Conservation (phyloP, 2,113 vertebrate species). For the Antechinus flavipes region DNA sequence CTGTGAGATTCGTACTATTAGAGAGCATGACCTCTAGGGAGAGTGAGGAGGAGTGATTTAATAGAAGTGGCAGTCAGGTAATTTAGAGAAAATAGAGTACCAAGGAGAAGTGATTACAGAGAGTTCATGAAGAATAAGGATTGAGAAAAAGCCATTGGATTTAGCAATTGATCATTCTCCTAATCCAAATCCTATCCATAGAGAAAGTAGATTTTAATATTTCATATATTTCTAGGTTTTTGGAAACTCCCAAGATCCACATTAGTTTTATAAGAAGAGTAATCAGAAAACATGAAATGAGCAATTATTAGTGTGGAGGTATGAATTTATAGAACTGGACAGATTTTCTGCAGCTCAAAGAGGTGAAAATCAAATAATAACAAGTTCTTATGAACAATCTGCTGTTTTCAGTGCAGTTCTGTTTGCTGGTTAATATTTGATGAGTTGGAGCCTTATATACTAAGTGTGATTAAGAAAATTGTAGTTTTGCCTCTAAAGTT, state of each 20-base stretch:
- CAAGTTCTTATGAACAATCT: neutral
- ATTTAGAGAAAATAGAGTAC: neutral
- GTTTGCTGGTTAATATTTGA: neutral
- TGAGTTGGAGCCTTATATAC: neutral
- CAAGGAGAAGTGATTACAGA: no score
- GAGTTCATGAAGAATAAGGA: neutral
- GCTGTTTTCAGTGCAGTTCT: neutral
- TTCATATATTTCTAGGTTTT: neutral
- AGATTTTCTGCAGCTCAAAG: conserved; percentile 37
- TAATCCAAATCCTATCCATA: neutral
- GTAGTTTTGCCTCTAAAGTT: neutral
- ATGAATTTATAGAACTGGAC: conserved; percentile 14
- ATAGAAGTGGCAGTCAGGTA: neutral
- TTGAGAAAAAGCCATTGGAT: neutral
- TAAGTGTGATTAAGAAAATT: no score
- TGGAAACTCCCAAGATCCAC: neutral
- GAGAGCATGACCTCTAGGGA: neutral
- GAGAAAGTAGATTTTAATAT: neutral
- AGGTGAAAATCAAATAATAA: conserved; percentile 22
- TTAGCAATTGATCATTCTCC: neutral
- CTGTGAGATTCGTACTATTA: neutral
- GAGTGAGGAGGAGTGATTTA: neutral
- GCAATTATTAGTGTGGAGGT: neutral
- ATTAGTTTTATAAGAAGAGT: neutral
- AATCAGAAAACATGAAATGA: conserved; percentile 9